Evolutionary conservation across 2,888 invertebrate genomes (phyloP).

Genomic region (Morpho deidamia): DNA sequence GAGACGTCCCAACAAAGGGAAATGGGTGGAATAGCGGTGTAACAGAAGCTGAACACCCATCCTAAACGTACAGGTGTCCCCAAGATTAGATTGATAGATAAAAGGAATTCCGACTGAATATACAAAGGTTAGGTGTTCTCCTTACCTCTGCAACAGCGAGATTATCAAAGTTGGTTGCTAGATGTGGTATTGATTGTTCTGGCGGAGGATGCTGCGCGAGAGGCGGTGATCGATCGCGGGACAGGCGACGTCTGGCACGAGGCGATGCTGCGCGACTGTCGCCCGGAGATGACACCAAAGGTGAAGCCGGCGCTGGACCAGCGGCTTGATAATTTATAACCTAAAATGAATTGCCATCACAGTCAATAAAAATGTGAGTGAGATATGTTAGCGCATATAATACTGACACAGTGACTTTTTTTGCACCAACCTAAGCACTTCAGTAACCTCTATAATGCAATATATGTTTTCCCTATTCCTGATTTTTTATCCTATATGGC

Average conservation of each 20-base stretch:
- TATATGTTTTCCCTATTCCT: not conserved
- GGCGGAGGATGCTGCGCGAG: constrained; percentile 42
- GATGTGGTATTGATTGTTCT: constrained; percentile 46
- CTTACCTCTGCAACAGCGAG: constrained; percentile 60
- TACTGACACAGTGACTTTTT: no score
- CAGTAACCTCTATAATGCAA: constrained; percentile 22
- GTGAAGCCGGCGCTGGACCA: constrained; percentile 77
- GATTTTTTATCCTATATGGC: no score
- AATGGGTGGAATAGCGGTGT: no score
- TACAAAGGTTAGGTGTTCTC: not conserved
- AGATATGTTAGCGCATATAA: no score
- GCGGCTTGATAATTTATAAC: constrained; percentile 64
- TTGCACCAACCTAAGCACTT: no score
- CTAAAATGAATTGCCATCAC: constrained; percentile 30
- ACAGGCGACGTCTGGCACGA: constrained; percentile 70
- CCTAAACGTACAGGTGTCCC: no score
- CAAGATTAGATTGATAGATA: no score
- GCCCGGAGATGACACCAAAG: constrained; percentile 87
- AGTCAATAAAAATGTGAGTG: no score
- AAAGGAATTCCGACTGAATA: no score
- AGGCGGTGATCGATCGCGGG: constrained; percentile 68
- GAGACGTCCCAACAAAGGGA: no score
- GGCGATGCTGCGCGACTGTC: constrained; percentile 87
- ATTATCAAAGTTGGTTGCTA: constrained; percentile 66
- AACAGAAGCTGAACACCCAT: no score